Percentiles rank a stretch among this genome's conserved stretches.
These are phyloP conservation scores for Bactericera cockerelli DNA, from an alignment of 1,140 invertebrate genomes.

Conservation along the genomic window DNA sequence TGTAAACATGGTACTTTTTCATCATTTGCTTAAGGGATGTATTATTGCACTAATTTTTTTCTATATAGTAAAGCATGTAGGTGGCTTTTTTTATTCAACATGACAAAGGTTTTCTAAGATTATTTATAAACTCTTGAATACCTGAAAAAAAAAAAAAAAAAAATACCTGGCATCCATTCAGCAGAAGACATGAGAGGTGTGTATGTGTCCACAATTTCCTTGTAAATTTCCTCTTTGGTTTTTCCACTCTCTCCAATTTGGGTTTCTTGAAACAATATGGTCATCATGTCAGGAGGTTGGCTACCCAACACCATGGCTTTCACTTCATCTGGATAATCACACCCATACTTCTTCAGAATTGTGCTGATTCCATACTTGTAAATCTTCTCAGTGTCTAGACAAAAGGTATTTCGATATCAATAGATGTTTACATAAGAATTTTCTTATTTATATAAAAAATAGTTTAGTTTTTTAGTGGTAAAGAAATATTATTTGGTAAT, in stretches of 20 bases:
- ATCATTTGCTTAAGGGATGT: too few relatives aligned
- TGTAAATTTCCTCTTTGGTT: slow-evolving; percentile 42
- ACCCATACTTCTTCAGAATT: slow-evolving; percentile 47
- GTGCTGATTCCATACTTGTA: slow-evolving; percentile 44
- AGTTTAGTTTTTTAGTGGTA: too few relatives aligned
- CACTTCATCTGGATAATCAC: slow-evolving; percentile 54
- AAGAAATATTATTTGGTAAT: too few relatives aligned
- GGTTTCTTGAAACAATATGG: slow-evolving; percentile 52
- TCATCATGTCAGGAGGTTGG: slow-evolving; percentile 49
- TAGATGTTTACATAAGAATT: slow-evolving; percentile 1
- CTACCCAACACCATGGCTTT: slow-evolving; percentile 55
- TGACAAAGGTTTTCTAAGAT: too few relatives aligned
- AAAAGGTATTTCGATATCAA: not conserved
- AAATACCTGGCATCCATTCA: slow-evolving; percentile 21
- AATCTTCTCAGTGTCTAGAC: slow-evolving; percentile 43
- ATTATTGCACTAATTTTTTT: too few relatives aligned
- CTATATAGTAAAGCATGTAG: too few relatives aligned
- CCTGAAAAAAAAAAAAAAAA: too few relatives aligned
- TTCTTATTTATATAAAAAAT: too few relatives aligned
- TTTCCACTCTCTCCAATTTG: slow-evolving; percentile 33
- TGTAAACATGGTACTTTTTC: too few relatives aligned
- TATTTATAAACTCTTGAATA: not conserved
- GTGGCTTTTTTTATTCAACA: too few relatives aligned
- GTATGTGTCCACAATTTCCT: slow-evolving; percentile 30
- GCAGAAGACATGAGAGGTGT: slow-evolving; percentile 25